A percentile compares a stretch with the other conserved stretches of the same genome.
Evolutionary conservation across 2,888 invertebrate genomes (phyloP).

Genomic region (Nowickia ferox): DNA sequence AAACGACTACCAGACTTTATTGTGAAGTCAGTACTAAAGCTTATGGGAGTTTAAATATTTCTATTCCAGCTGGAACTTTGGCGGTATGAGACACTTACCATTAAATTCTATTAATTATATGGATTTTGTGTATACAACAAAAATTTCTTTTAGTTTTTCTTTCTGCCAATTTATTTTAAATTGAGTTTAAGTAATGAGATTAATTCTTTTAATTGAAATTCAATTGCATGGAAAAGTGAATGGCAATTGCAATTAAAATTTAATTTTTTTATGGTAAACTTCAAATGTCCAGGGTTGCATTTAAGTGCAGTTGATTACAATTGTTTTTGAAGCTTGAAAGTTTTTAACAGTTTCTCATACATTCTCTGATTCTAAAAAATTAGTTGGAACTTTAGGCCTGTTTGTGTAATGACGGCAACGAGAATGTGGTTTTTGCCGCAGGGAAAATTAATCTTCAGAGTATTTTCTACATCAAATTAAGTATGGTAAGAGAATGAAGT

Average conservation of each 20-base stretch:
- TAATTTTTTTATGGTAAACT: neutral
- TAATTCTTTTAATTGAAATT: neutral
- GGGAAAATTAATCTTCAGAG: too few relatives aligned
- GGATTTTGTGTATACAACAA: neutral
- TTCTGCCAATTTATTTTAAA: neutral
- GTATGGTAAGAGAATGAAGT: too few relatives aligned
- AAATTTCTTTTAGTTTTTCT: neutral
- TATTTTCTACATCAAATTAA: too few relatives aligned
- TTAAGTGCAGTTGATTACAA: too few relatives aligned
- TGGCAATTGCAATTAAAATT: neutral
- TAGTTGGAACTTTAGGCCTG: neutral
- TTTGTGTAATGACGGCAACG: too few relatives aligned
- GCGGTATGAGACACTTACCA: neutral
- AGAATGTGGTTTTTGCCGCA: too few relatives aligned
- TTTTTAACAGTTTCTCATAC: too few relatives aligned
- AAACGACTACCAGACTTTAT: neutral
- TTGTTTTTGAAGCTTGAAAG: too few relatives aligned
- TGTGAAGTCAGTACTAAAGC: neutral
- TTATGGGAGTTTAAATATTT: neutral
- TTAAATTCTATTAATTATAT: neutral
- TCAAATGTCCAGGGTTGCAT: too few relatives aligned
- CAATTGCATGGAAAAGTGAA: neutral
- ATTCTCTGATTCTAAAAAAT: too few relatives aligned
- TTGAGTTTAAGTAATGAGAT: neutral
- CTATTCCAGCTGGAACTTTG: neutral